These are phyloP conservation scores for Bimastos eiseni DNA, from an alignment of 2,888 invertebrate genomes.

Conservation along the genomic window DNA sequence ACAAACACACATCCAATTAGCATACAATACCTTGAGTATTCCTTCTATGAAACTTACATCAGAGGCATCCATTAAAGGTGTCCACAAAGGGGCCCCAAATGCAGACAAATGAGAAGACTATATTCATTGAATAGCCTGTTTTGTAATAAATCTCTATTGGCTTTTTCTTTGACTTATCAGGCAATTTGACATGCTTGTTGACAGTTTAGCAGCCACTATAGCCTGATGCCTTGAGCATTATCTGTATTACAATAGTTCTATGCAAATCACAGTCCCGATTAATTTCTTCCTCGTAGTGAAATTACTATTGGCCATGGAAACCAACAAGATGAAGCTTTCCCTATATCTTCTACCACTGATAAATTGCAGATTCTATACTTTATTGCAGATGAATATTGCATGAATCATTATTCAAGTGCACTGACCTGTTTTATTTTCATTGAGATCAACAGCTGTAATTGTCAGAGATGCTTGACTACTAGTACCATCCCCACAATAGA, in stretches of 20 bases:
- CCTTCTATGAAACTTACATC: no score
- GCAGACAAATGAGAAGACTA: no score
- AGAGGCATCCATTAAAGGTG: no score
- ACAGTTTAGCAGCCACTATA: background rate
- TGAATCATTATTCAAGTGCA: background rate
- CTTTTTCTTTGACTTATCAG: background rate
- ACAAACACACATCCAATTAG: no score
- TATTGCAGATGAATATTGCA: background rate
- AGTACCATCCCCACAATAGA: background rate
- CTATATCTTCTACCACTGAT: background rate
- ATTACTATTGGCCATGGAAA: background rate
- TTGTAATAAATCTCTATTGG: background rate
- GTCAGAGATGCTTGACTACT: background rate
- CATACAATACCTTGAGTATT: no score
- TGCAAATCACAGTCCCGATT: no score
- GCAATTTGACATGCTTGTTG: background rate
- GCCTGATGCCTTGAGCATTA: background rate
- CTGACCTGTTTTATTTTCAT: slow-evolving; percentile 18
- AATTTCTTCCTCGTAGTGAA: no score
- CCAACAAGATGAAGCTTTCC: background rate
- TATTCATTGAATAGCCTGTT: background rate
- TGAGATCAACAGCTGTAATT: background rate
- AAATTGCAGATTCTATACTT: background rate
- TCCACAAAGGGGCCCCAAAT: no score
- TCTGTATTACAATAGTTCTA: background rate